Base-by-base conservation (phyloP, 2,888 invertebrate species). In the Drosophila nr. perissopoda region DNA sequence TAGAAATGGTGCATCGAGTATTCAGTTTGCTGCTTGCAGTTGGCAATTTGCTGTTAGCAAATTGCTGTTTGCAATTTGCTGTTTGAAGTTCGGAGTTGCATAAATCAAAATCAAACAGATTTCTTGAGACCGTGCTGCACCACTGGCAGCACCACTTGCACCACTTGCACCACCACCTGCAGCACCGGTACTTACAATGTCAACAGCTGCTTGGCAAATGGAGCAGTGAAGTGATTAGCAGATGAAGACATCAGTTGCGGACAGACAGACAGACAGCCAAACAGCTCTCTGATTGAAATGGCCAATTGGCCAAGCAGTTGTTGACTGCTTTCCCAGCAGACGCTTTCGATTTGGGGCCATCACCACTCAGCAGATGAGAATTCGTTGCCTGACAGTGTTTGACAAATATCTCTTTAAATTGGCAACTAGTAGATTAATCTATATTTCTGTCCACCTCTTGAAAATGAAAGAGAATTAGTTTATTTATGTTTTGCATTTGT, bases 101-200 rank as follows among this genome's bases (percentile, higher is more conserved):
- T 78, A 77, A 78, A 78, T 78, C 78, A 85, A 89, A 85, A 80
- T 85, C 83, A 85, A 89, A 85, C 74, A 78, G 88, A 88, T 89
- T 87, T 76, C 83, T 49, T 27, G 49, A 4, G 42, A 40, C 45
- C 4, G 11, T 21, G 42, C 21, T 21, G 42, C 68, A 16, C 8
- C 21, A 25, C 25, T 7, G 16, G 48, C 48, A 1, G 3, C 67
- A 18, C 53, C 56, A 65, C 45, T 42, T 1, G 3, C 67, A 18
- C 53, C 56, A 65, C 45, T 42, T 62, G 63, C 56, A 58, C 31
- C 25, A 38, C 59, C 52, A 53, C 53, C 54, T 56, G 69, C 71
- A 45, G 25, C 63, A 21, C 48, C n/a, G 31, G 42, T 49, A 58
- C 36, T 58, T 56, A 53, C 57, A 61, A 65, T 58, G 65, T 60